Evolutionary conservation across 2,113 vertebrate species (phyloP).

Genomic region (Phaethon lepturus): DNA sequence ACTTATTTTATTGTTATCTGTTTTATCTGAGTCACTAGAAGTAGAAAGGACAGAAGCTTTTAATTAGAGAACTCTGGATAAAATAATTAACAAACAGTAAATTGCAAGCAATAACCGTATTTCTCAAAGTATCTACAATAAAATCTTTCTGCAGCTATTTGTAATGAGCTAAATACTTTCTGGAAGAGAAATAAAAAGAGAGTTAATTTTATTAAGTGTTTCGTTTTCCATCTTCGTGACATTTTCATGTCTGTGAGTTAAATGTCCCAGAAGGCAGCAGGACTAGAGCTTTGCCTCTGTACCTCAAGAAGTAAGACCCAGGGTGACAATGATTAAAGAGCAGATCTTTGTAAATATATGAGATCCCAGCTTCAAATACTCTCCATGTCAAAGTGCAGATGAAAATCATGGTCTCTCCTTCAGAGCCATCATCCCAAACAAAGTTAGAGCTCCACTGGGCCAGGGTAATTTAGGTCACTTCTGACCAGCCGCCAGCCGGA

Average conservation of each 20-base stretch:
- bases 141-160: slow-evolving; percentile 15
- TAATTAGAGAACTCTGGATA: slow-evolving; percentile 20
- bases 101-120: slow-evolving; percentile 15
- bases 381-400: not conserved
- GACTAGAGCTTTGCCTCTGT: not conserved
- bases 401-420: not conserved
- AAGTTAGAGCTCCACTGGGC: not conserved
- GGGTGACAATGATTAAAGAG: not conserved
- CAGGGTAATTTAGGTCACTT: not conserved
- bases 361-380: not conserved
- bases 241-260: not conserved
- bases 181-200: not conserved
- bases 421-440: not conserved
- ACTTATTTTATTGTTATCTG: slow-evolving; percentile 19
- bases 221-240: not conserved
- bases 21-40: not conserved
- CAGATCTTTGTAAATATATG: not conserved
- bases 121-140: slow-evolving; percentile 9
- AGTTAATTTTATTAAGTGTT: slow-evolving; percentile 6
- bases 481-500: too few relatives aligned
- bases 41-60: slow-evolving; percentile 21
- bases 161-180: slow-evolving; percentile 24
- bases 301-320: not conserved
- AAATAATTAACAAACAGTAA: slow-evolving; percentile 53
- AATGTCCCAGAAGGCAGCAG: not conserved